These are phyloP conservation scores for Trematomus loennbergii DNA, from an alignment of 2,113 vertebrate species.

Conservation along the genomic window DNA sequence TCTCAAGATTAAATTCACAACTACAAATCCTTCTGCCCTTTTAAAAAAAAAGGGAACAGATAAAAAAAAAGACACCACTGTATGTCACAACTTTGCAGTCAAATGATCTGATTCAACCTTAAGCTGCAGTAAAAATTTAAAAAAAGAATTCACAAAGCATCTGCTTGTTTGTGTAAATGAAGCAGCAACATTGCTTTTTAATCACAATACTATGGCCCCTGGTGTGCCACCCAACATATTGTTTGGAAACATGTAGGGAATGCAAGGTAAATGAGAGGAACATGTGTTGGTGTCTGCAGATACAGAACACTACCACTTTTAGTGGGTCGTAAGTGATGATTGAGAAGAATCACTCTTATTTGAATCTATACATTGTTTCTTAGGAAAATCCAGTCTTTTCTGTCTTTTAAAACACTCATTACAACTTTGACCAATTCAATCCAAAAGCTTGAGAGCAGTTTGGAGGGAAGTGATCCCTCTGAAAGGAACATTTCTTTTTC, in stretches of 20 bases:
- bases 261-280: too few species aligned
- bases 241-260: too few species aligned
- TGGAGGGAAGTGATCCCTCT: constrained; percentile 4
- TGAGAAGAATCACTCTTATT: too few species aligned
- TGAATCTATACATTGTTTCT: too few species aligned
- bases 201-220: constrained; percentile 53
- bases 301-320: too few species aligned
- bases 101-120: constrained; percentile 14
- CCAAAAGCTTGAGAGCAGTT: not conserved
- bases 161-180: constrained; percentile 48
- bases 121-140: not conserved
- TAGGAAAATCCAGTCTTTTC: too few species aligned
- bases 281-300: too few species aligned
- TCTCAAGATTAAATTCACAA: not conserved
- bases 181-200: constrained; percentile 44
- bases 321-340: too few species aligned
- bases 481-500: not conserved
- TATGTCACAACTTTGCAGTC: not conserved
- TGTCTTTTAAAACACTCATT: too few species aligned
- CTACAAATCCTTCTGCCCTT: not conserved
- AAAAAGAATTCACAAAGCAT: constrained; percentile 10
- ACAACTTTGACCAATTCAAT: not conserved
- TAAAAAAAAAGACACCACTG: not conserved
- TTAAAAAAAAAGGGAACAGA: too few species aligned
- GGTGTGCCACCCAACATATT: constrained; percentile 27